A percentile compares a stretch with the other conserved stretches of the same genome.
These are phyloP conservation scores for Balaeniceps rex DNA, from an alignment of 2,113 vertebrate genomes.

Conservation along the genomic window DNA sequence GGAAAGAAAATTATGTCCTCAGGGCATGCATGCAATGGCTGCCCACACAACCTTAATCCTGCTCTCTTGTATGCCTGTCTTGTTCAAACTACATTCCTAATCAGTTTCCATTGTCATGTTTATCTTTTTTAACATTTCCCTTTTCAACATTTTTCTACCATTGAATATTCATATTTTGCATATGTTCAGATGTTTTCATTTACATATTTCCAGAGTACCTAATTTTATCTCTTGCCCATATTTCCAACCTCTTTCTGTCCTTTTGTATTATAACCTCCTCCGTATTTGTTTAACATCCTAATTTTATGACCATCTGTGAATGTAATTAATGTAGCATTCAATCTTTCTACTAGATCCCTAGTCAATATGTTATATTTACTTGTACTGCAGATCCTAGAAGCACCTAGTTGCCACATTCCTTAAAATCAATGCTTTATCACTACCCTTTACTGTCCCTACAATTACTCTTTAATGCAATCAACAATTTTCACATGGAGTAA, in stretches of 20 bases:
- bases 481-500: background rate
- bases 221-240: slow-evolving; percentile 2
- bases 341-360: slow-evolving; percentile 19
- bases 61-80: background rate
- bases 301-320: slow-evolving; percentile 54
- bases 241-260: slow-evolving; percentile 15
- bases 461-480: background rate
- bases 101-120: background rate
- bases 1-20: background rate
- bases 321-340: slow-evolving; percentile 49
- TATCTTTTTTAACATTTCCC: background rate
- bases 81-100: background rate
- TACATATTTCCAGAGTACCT: background rate
- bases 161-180: background rate
- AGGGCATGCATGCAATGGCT: background rate
- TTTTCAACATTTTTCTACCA: background rate
- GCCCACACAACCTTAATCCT: background rate
- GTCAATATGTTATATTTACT: slow-evolving; percentile 38
- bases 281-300: background rate
- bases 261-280: slow-evolving; percentile 10
- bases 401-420: background rate
- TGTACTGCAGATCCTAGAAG: background rate
- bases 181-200: slow-evolving; percentile 18
- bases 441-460: background rate
- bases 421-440: background rate